Evolutionary conservation across 2,888 invertebrate genomes (phyloP), one percentile per base, ranked within the genome.

Genomic region (Anorthoa munda): DNA sequence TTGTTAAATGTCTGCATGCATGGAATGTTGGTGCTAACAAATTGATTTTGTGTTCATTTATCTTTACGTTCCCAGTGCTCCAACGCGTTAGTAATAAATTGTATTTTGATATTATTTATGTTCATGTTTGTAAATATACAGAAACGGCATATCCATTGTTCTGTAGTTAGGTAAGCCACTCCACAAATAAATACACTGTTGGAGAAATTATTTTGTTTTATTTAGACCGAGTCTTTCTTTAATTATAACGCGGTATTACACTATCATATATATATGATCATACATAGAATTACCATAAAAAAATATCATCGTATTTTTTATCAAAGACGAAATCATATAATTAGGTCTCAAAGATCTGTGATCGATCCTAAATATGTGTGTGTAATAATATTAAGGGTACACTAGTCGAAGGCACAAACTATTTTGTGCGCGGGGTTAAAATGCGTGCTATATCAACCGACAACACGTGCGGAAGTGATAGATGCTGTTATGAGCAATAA

Each of bases 81-180:
- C 51, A 46, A 26, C 80, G 82, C 75, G 84, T 78, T 87, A 84
- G 83, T 86, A 90, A 87, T 87, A 90, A 85, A 92, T 92, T 92
- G 94, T 95, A 95, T 95, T 95, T 95, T 95, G 94, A 94, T 96
- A 95, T 95, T 94, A 95, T 95, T 95, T 95, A 96, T 94, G 94
- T 94, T 95, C 91, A 92, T 87, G 93, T 95, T 95, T 95, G 95
- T 96, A 95, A 94, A 95, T 95, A 94, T 92, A 95, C 92, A 94
- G 91, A 95, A 95, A 93, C 90, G 90, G 94, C 96, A 96, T 96
- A 96, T 96, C 96, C 93, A 93, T 93, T 95, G 94, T 95, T 95
- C 94, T 91, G 92, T 95, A 95, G 93, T 87, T 94, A 93, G 90
- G 88, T 93, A 93, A 93, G 91, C 51, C 66, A 87, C 92, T 93